phyloP scores from a whole-genome alignment of 2,113 vertebrate species.

The Apistogramma diplotaenia region DNA sequence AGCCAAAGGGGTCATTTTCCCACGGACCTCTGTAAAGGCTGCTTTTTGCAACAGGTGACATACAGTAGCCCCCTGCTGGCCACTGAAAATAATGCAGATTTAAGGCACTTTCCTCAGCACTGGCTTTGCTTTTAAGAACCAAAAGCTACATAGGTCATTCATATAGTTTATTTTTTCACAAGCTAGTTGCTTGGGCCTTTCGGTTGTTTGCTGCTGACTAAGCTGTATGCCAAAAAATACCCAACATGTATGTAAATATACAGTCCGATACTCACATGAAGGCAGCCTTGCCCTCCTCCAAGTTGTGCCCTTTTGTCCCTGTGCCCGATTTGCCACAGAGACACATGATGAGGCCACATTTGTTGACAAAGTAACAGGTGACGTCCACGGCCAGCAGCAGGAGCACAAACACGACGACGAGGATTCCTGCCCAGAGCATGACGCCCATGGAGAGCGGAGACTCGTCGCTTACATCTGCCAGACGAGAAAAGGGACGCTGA shows the following conservation, averaged over 20 bases:
- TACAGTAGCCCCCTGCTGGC: neutral
- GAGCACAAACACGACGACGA: constrained; percentile 88
- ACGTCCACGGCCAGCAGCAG: constrained; percentile 93
- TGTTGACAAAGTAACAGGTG: constrained; percentile 98
- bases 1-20: neutral
- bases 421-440: constrained; percentile 88
- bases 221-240: no score
- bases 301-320: constrained; percentile 88
- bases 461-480: constrained; percentile 76
- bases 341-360: constrained; percentile 98
- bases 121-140: neutral
- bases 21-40: neutral
- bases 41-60: neutral
- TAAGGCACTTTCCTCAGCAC: neutral
- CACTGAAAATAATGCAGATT: neutral
- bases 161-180: neutral
- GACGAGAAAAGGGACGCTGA: constrained; percentile 29
- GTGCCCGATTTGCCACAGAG: constrained; percentile 90
- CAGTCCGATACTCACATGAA: constrained; percentile 86
- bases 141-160: neutral
- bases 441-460: constrained; percentile 85
- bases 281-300: constrained; percentile 92
- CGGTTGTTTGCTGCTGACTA: neutral
- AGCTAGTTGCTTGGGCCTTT: neutral
- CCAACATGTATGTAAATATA: neutral